Evolutionary conservation across 2,113 vertebrate species (phyloP).

Genomic region (Oceanodroma tethys): DNA sequence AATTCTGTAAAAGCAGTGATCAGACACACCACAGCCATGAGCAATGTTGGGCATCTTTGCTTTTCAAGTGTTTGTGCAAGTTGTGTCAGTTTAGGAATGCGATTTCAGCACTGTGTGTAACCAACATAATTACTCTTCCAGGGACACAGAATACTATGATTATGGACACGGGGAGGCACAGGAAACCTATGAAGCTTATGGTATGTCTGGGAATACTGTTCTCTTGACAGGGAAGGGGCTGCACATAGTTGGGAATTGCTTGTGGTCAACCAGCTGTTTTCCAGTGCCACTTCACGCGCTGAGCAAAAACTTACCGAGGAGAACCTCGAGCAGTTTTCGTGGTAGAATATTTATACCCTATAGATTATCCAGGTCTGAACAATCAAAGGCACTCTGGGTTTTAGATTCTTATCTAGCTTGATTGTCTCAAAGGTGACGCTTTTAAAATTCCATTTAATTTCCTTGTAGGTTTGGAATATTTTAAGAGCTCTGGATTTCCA

Average conservation of each 20-base stretch:
- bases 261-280: background rate
- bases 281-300: accelerated
- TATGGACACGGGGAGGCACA: constrained; percentile 95
- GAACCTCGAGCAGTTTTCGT: background rate
- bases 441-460: background rate
- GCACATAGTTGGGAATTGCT: background rate
- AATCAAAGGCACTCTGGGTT: background rate
- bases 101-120: background rate
- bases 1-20: background rate
- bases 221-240: background rate
- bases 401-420: background rate
- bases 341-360: background rate
- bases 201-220: constrained; percentile 72
- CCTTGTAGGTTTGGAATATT: background rate
- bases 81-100: background rate
- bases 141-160: constrained; percentile 97
- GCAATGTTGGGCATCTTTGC: background rate
- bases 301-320: background rate
- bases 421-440: background rate
- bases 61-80: background rate
- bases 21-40: background rate
- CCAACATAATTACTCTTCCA: constrained; percentile 59
- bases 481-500: constrained; percentile 16
- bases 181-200: constrained; percentile 90
- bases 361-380: background rate